Percentiles rank a stretch among this genome's conserved stretches.
These are phyloP conservation scores for Drosophila silvestris DNA, from an alignment of 2,888 invertebrate genomes.

Conservation along the genomic window DNA sequence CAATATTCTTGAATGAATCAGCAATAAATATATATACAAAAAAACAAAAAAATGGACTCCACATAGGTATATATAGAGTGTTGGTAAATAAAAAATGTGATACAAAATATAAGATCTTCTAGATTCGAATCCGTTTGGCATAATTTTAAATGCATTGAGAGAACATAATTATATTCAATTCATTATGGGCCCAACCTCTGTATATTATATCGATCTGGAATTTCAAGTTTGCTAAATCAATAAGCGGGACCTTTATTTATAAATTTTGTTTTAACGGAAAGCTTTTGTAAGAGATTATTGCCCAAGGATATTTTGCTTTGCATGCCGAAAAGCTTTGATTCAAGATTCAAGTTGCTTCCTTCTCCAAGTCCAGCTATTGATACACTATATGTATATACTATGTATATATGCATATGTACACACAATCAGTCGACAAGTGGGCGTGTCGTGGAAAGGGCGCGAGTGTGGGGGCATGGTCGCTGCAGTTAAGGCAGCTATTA, in stretches of 20 bases:
- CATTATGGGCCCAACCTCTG: not conserved
- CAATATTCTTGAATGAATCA: constrained; percentile 25
- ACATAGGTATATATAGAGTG: not conserved
- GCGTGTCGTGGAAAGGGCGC: not conserved
- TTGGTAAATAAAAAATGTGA: not conserved
- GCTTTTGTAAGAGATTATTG: not conserved
- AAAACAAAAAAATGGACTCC: constrained; percentile 4
- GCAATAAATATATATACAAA: constrained; percentile 23
- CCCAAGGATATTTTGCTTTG: not conserved
- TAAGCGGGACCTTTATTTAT: not conserved
- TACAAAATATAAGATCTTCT: not conserved
- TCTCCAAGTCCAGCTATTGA: not conserved
- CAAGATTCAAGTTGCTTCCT: not conserved
- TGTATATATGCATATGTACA: constrained; percentile 3
- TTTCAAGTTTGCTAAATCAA: not conserved
- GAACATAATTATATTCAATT: not conserved
- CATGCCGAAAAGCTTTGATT: not conserved
- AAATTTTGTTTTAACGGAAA: not conserved
- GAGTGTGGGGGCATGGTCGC: constrained; percentile 31
- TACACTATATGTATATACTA: not conserved
- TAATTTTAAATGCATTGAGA: not conserved
- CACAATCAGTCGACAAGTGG: constrained; percentile 15
- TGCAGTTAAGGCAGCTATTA: constrained; percentile 52
- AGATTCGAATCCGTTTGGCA: not conserved
- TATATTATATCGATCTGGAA: not conserved